Base-by-base conservation (phyloP, 2,797 vertebrate species). In the Anisognathus igniventris region DNA sequence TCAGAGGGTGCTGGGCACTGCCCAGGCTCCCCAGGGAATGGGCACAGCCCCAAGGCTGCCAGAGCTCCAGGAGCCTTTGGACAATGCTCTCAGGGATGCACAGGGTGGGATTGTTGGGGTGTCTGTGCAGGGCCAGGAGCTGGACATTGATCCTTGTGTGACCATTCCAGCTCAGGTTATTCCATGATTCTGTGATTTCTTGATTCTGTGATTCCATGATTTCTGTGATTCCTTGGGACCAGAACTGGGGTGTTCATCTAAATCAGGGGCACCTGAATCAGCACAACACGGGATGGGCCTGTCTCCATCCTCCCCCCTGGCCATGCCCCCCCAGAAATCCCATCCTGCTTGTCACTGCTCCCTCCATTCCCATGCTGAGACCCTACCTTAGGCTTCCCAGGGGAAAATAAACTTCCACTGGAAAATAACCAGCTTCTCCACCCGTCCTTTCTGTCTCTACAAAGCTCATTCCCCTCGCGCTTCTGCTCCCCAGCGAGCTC, bases 21-120 rank as follows among this genome's bases (percentile, higher is more conserved):
- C 39, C 48, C 67, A 73, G 53, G 31, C 40, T 70, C n/a, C 9
- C 44, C 50, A 64, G n/a, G 28, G 24, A 70, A 56, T 30, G 37
- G 70, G 14, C 78, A 42, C 4, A 0, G 62, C 35, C 35, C 35
- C 3, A 1, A 8, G 40, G 47, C 61, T 74, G 56, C 42, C 77
- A 82, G 37, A 75, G 64, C 64, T 75, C 31, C 78, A 70, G 71
- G 12, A 57, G 12, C 0, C 0, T 31, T 82, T 2, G 44, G 50
- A 6, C 0, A 21, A 2, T 0, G 0, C 31, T 14, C 6, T 0
- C 19, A 39, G 17, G 56, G 22, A 16, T 45, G 54, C 24, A 0
- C 31, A 48, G 47, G 10, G 4, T n/a, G 35, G 40, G 56, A 4
- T 14, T 56, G 14, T 15, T 68, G 35, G 10, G 27, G 3, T 4